Evolutionary conservation across 2,113 vertebrate species (phyloP).

Genomic region (Erythrolamprus reginae): DNA sequence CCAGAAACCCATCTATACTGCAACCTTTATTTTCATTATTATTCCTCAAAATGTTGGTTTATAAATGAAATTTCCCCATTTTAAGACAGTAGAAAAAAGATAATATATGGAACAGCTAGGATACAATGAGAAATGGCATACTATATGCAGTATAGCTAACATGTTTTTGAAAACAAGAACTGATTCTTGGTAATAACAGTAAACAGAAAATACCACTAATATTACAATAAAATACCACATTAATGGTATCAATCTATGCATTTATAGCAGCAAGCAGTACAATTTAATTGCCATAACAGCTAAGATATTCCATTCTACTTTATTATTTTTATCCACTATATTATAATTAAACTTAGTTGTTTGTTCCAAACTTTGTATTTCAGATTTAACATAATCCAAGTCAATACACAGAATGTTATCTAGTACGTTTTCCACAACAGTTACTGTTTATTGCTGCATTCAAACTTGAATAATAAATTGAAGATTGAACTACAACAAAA

Average conservation of each 20-base stretch:
- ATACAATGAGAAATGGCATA: constrained; percentile 18
- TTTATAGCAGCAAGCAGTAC: constrained; percentile 51
- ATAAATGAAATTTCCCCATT: background rate
- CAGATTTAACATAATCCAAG: background rate
- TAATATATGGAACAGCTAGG: background rate
- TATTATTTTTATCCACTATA: background rate
- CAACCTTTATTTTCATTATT: rapidly evolving
- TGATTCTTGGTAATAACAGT: constrained; percentile 64
- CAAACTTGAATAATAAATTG: constrained; percentile 16
- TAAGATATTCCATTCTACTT: background rate
- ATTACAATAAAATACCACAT: constrained; percentile 71
- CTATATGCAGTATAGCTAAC: constrained; percentile 29
- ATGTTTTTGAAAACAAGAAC: constrained; percentile 64
- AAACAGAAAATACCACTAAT: constrained; percentile 72
- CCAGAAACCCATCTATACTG: background rate
- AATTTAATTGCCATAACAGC: constrained; percentile 61
- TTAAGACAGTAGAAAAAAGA: constrained; percentile 23
- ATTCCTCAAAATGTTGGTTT: constrained; percentile 5
- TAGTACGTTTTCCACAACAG: background rate
- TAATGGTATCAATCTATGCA: constrained; percentile 58
- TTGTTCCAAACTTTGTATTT: rapidly evolving
- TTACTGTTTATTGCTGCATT: constrained; percentile 42
- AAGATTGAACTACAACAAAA: constrained; percentile 15
- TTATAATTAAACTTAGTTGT: rapidly evolving
- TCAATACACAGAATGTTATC: background rate